Evolutionary conservation across 2,113 vertebrate genomes (phyloP), one percentile per base, ranked within the genome.

Genomic region (Oryzias woworae): DNA sequence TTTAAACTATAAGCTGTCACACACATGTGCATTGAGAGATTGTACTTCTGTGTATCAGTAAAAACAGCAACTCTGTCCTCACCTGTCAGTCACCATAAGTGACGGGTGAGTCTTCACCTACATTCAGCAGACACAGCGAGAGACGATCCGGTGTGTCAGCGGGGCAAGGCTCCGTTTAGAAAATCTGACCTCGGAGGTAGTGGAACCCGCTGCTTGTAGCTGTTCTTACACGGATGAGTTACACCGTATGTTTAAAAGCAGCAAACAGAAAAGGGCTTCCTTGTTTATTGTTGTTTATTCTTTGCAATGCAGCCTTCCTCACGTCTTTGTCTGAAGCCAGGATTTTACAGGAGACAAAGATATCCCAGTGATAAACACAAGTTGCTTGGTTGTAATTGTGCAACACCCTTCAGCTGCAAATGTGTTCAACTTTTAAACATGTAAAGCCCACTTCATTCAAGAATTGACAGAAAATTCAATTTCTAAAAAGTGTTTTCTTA

Each of bases 81-180:
- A 47, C 54, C 68, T 60, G 63, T 69, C 43, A 7, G 52, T 52
- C 58, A 46, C 8, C 51, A 17, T 59, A 67, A 63, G 71, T 73
- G 81, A 71, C 12, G 1, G 56, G 53, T 36, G 7, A 45, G 73
- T 66, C 69, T 65, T 75, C 71, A 78, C 75, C 66, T 70, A 71
- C 36, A 62, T 55, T 78, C 74, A 77, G 82, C 79, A 62, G 50
- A 48, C 64, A 47, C 42, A 17, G 43, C 3, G 53, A 75, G 73
- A 79, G 56, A 71, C 24, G 80, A 81, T 69, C 66, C 55, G 70
- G 55, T 43, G 52, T 50, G 63, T 69, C 63, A 61, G 58, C 62
- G 69, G 26, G 62, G 73, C 46, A 31, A 62, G 24, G 58, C 74
- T 81, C 77, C 59, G 71, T 81, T 78, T 83, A 75, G 80, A 55